Evolutionary conservation across 2,113 vertebrate genomes (phyloP).

Genomic region (Polypterus bichir): DNA sequence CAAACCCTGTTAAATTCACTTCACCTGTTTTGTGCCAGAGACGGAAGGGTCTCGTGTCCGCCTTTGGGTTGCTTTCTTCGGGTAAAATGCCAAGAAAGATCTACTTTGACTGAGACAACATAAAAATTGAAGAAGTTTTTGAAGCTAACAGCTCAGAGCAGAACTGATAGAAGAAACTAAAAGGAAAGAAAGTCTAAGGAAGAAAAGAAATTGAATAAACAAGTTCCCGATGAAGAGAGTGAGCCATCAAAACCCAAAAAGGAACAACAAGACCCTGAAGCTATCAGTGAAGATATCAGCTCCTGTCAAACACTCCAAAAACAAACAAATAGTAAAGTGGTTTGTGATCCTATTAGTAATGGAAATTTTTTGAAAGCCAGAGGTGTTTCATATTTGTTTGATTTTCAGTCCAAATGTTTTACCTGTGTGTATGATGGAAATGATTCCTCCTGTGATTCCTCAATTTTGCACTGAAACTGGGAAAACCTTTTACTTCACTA

Average conservation of each 20-base stretch:
- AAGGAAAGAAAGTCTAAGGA: conserved; percentile 22
- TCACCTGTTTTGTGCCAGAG: no score
- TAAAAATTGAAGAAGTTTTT: no score
- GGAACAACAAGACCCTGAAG: conserved; percentile 24
- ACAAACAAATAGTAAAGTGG: not conserved
- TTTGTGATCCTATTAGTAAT: conserved; percentile 5
- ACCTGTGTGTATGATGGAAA: conserved; percentile 71
- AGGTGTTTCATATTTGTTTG: conserved; percentile 79
- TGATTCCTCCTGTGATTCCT: conserved; percentile 78
- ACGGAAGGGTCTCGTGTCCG: no score
- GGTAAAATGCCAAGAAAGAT: no score
- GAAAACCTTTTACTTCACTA: conserved; percentile 88
- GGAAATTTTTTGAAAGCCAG: conserved; percentile 56
- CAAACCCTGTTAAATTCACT: no score
- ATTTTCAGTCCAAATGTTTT: conserved; percentile 84
- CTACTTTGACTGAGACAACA: no score
- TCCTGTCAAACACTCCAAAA: not conserved
- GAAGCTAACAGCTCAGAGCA: no score
- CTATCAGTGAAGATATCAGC: not conserved
- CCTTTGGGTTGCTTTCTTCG: no score
- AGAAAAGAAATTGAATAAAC: conserved; percentile 24
- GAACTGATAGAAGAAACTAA: conserved; percentile 10
- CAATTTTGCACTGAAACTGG: conserved; percentile 92
- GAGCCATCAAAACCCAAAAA: conserved; percentile 35
- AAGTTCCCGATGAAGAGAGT: conserved; percentile 15